Conservation (phyloP, 2,113 vertebrate genomes). For the Barnardius zonarius region DNA sequence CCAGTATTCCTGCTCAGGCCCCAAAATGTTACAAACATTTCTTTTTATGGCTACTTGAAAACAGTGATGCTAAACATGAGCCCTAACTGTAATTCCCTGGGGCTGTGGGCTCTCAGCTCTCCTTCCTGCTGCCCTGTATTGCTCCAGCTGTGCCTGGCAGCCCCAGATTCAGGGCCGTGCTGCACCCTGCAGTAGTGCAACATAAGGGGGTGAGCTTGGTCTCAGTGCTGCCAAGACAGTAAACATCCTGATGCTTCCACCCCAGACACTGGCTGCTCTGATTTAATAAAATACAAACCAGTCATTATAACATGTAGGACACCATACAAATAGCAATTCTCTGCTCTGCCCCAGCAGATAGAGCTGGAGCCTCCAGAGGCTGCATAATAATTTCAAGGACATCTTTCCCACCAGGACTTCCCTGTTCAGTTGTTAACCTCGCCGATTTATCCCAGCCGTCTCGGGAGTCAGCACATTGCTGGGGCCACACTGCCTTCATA, state of each 20-base stretch:
- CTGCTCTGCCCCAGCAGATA: neutral
- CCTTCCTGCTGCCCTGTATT: neutral
- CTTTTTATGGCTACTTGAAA: slow-evolving; percentile 59
- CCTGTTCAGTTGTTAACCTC: neutral
- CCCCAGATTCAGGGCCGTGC: neutral
- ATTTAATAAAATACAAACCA: neutral
- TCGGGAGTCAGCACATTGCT: neutral
- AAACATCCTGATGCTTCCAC: neutral
- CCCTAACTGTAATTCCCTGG: neutral
- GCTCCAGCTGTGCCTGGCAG: neutral
- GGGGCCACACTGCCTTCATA: neutral
- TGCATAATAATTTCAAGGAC: neutral
- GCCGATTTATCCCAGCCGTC: neutral
- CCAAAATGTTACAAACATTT: slow-evolving; percentile 34
- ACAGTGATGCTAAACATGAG: slow-evolving; percentile 40
- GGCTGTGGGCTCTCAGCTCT: neutral
- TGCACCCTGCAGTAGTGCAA: neutral
- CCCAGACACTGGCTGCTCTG: neutral
- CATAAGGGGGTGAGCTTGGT: neutral
- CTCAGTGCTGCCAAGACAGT: neutral
- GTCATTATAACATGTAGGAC: neutral
- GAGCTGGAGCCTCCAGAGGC: neutral
- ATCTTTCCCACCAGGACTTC: neutral
- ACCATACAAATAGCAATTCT: neutral
- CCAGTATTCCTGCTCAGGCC: slow-evolving; percentile 16